Percentiles rank a stretch among this genome's conserved stretches.
These are phyloP conservation scores for Mylabris sibirica DNA, from an alignment of 2,888 invertebrate genomes.

Conservation along the genomic window DNA sequence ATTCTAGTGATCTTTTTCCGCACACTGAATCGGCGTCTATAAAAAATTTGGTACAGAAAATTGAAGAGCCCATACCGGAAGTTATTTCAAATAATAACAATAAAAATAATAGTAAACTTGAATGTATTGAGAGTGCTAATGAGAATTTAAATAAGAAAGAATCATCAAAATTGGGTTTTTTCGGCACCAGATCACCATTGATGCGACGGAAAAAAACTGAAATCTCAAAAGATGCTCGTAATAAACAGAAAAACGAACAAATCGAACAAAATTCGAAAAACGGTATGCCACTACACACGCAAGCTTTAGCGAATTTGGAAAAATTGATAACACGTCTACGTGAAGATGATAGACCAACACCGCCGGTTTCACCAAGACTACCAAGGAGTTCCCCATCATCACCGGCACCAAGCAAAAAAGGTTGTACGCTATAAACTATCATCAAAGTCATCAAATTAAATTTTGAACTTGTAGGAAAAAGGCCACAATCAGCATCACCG, in stretches of 20 bases:
- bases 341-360: slow-evolving; percentile 65
- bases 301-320: slow-evolving; percentile 68
- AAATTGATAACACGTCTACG: slow-evolving; percentile 66
- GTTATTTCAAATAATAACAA: slow-evolving; percentile 39
- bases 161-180: slow-evolving; percentile 57
- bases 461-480: slow-evolving; percentile 60
- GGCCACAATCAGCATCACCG: slow-evolving; percentile 82
- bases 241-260: slow-evolving; percentile 44
- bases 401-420: slow-evolving; percentile 76
- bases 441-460: neutral
- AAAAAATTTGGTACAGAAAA: slow-evolving; percentile 42
- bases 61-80: slow-evolving; percentile 55
- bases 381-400: slow-evolving; percentile 81
- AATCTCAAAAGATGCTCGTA: slow-evolving; percentile 35
- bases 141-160: slow-evolving; percentile 49
- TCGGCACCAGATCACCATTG: slow-evolving; percentile 57
- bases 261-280: slow-evolving; percentile 42
- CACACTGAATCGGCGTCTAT: slow-evolving; percentile 52
- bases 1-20: slow-evolving; percentile 81
- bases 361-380: slow-evolving; percentile 68
- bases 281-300: slow-evolving; percentile 58
- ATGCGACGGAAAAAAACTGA: slow-evolving; percentile 58
- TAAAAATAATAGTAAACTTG: slow-evolving; percentile 42
- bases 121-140: slow-evolving; percentile 23
- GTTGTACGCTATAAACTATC: slow-evolving; percentile 33